Percentiles rank a stretch among this genome's conserved stretches.
These are phyloP conservation scores for Sweltsa coloradensis DNA, from an alignment of 1,140 invertebrate species.

Conservation along the genomic window DNA sequence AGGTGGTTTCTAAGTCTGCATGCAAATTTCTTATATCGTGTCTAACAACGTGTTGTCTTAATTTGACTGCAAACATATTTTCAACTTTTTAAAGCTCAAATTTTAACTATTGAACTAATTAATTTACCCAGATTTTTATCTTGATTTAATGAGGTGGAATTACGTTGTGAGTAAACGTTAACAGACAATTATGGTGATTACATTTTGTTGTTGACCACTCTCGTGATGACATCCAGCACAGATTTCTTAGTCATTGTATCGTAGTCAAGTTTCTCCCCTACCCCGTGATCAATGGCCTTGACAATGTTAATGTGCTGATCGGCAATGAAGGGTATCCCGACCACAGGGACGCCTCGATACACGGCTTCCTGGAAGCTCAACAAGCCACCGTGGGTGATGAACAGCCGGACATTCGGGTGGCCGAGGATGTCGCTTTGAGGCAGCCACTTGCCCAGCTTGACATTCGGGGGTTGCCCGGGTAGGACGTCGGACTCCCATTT, in stretches of 20 bases:
- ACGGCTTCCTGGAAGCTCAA: slow-evolving; percentile 9
- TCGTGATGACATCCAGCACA: slow-evolving; percentile 6
- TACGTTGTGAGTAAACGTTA: too few species aligned
- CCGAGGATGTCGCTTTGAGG: slow-evolving; percentile 29
- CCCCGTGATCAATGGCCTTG: slow-evolving; percentile 19
- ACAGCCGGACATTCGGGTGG: slow-evolving; percentile 12
- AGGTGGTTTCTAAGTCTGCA: too few species aligned
- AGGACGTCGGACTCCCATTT: slow-evolving; percentile 22
- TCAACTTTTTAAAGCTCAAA: too few species aligned
- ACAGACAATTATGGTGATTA: too few species aligned
- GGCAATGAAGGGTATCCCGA: slow-evolving; percentile 5
- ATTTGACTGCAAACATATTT: too few species aligned
- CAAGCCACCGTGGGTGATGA: slow-evolving; percentile 4
- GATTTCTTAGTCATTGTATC: slow-evolving; percentile 14
- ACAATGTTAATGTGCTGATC: slow-evolving; percentile 25
- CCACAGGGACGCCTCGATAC: slow-evolving; percentile 5
- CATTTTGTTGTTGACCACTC: slow-evolving; percentile 1
- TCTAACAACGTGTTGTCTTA: too few species aligned
- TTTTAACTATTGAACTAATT: too few species aligned
- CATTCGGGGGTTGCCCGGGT: slow-evolving; percentile 21
- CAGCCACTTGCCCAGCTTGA: slow-evolving; percentile 27
- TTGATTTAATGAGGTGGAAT: too few species aligned
- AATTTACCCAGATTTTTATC: too few species aligned
- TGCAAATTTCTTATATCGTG: too few species aligned
- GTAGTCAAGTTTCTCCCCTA: slow-evolving; percentile 15